Evolutionary conservation across 2,888 invertebrate genomes (phyloP).

Genomic region (Conomelus anceps): DNA sequence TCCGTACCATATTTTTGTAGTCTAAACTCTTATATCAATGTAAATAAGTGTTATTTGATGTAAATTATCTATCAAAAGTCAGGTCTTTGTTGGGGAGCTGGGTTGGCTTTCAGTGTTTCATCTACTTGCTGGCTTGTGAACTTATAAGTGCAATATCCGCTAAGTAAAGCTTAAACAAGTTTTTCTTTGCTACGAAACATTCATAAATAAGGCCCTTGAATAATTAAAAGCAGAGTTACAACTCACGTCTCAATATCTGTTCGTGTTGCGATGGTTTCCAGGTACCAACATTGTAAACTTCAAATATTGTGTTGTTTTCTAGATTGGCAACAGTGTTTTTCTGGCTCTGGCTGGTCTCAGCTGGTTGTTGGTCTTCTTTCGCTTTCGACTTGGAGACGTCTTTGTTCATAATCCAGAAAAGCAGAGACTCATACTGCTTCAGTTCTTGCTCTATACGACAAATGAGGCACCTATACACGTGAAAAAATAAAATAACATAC

Average conservation of each 20-base stretch:
- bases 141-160: no score
- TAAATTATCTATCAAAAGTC: no score
- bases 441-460: constrained; percentile 45
- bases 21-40: no score
- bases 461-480: constrained; percentile 39
- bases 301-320: constrained; percentile 27
- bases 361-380: neutral
- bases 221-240: neutral
- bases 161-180: no score
- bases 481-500: no score
- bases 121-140: no score
- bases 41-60: no score
- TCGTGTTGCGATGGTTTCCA: constrained; percentile 58
- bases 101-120: no score
- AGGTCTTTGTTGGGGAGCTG: no score
- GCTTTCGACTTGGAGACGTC: constrained; percentile 20
- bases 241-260: constrained; percentile 48
- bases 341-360: constrained; percentile 10
- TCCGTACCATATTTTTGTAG: no score
- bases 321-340: constrained; percentile 26
- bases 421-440: constrained; percentile 47
- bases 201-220: no score
- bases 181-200: no score
- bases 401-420: constrained; percentile 50
- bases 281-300: constrained; percentile 48